Base-by-base conservation (phyloP, 35 echinoderm and acorn worm species). In the Apostichopus japonicus region DNA sequence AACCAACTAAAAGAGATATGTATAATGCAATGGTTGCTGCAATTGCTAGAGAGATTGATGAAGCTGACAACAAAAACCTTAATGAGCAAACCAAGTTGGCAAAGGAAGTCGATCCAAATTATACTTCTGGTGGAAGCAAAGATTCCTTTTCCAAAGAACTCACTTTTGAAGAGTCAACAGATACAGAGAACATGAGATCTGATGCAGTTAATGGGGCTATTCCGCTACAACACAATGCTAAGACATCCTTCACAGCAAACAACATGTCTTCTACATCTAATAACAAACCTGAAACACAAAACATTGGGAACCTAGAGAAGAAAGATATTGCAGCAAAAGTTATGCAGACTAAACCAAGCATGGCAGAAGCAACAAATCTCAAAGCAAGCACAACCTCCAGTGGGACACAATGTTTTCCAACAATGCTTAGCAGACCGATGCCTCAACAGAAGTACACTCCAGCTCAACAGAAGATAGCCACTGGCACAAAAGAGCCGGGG, bases 21-120 rank as follows among this genome's bases (percentile, higher is more conserved):
- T 58, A 57, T 84, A 51, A n/a, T 58, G 81, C 81, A 22, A 84
- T 84, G 81, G 15, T 84, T 59, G 81, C 81, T 62, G 10, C 81
- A 22, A 56, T 84, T 57, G 81, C 81, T 6, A 58, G 13, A 84
- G 54, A 84, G 16, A 84, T 84, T 6, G 54, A 84, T 58, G 81
- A 84, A 57, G 81, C 53, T 84, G 81, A 84, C 11, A 58, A 17
- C 15, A 22, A n/a, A 17, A 23, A 84, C 21, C 51, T n/a, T 84
- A 1, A 8, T 5, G 10, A 79, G 15, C 14, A 23, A 79, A 79
- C 15, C 27, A 79, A 23, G 27, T 79, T n/a, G 33, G 54, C 10
- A 44, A 44, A 44, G 33, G 33, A 44, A 44, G 54, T 19, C 51
- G 54, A 83, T 17, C 6, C 14, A 17, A 17, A 33, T 19, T 16